Evolutionary conservation across 2,113 vertebrate species (phyloP).

Genomic region (Atractosteus spatula): DNA sequence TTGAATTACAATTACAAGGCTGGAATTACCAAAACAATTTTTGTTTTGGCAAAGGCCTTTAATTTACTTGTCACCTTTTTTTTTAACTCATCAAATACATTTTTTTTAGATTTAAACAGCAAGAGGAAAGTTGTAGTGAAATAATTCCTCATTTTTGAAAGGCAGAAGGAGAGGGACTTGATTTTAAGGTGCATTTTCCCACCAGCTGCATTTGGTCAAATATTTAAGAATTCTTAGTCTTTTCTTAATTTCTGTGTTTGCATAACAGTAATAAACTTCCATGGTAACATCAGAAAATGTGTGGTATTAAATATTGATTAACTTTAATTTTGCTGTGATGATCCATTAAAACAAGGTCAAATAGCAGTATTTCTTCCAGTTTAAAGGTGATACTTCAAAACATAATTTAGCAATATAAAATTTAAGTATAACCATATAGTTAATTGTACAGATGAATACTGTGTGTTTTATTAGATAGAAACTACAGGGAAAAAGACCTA

Average conservation of each 20-base stretch:
- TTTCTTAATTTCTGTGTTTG: neutral
- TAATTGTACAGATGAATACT: constrained; percentile 1
- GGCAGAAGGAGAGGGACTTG: neutral
- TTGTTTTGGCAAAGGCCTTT: neutral
- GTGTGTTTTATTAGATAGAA: neutral
- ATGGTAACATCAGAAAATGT: constrained; percentile 6
- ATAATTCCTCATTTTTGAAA: constrained; percentile 9
- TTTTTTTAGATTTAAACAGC: constrained; percentile 37
- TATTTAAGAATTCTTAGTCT: constrained; percentile 7
- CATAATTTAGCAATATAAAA: constrained; percentile 16
- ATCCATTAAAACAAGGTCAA: constrained; percentile 2
- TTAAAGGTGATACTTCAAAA: constrained; percentile 7
- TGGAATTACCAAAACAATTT: constrained; percentile 16
- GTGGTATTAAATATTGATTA: neutral
- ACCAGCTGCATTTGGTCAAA: constrained; percentile 6
- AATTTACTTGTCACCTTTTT: constrained; percentile 36
- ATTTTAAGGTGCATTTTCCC: no score
- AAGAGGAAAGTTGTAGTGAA: constrained; percentile 12
- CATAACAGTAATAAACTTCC: constrained; percentile 1
- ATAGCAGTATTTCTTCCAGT: constrained; percentile 14
- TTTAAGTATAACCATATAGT: constrained; percentile 2
- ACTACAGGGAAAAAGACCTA: no score
- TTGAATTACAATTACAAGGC: constrained; percentile 28
- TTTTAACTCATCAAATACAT: constrained; percentile 20
- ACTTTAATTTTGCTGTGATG: constrained; percentile 9